Evolutionary conservation across 2,797 vertebrate genomes (phyloP), one percentile per base, ranked within the genome.

Genomic region (Novumbra hubbsi): DNA sequence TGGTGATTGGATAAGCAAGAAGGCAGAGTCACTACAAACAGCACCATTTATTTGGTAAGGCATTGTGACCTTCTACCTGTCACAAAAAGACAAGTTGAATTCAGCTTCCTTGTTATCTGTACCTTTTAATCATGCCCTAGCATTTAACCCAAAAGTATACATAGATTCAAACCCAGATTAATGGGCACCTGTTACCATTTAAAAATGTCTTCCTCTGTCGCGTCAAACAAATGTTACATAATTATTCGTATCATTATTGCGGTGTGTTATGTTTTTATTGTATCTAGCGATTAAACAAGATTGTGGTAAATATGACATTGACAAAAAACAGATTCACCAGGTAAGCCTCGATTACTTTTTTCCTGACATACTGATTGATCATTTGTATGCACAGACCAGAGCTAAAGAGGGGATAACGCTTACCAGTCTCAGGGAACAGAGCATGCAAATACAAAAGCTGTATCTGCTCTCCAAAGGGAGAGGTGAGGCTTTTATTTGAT

Each of bases 391-490:
- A 24, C 11, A 27, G 11, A 24, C 55, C 21, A n/a, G 4, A 21
- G 66, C 27, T 21, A 16, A 24, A 55, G 52, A 21, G 49, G 19
- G 24, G 50, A 38, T 60, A 48, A 27, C 24, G 60, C 14, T 45
- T n/a, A 60, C 41, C 41, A 49, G 41, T 41, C 14, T 45, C 27
- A 38, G 48, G 32, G 75, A 69, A 24, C 52, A 55, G 52, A 55
- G 52, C 19, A 55, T 55, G 19, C 21, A 30, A 21, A 76, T 60
- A 71, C 50, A 74, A 72, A 72, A 66, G 72, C 76, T 60, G 71
- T 71, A n/a, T 78, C 64, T 74, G 45, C 72, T 45, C 70, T 73
- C 68, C 8, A 24, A 21, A 12, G 17, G 68, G 16, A 57, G 21
- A 6, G 21, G 16, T 63, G 28, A 62, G 19, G 41, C n/a, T 21